Evolutionary conservation across 2,888 invertebrate genomes (phyloP).

Genomic region (Drosophila suboccidentalis): DNA sequence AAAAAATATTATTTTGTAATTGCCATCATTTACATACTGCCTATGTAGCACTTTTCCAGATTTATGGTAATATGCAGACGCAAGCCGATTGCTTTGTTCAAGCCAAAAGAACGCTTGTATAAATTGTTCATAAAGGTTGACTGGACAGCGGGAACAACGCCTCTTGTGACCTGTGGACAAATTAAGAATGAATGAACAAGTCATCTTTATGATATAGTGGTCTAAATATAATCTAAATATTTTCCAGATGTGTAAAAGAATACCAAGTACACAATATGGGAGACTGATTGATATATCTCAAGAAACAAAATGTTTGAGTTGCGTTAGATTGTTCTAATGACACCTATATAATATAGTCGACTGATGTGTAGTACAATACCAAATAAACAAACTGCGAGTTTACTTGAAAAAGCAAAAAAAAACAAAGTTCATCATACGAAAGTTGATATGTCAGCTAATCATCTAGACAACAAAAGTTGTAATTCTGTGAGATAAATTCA

Average conservation of each 20-base stretch:
- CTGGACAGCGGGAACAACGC: neutral
- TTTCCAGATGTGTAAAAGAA: no score
- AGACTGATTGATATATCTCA: no score
- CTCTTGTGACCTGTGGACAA: constrained; percentile 10
- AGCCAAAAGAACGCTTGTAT: constrained; percentile 74
- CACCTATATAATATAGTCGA: neutral
- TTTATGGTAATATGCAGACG: constrained; percentile 83
- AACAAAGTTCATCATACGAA: no score
- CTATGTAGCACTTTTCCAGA: constrained; percentile 77
- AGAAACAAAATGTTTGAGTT: no score
- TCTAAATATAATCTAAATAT: neutral
- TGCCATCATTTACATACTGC: constrained; percentile 65
- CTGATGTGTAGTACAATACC: neutral
- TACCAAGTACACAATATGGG: no score
- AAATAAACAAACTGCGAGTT: no score
- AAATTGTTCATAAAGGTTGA: constrained; percentile 51
- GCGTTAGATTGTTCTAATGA: no score
- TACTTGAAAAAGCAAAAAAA: no score
- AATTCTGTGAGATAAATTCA: no score
- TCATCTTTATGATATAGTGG: no score
- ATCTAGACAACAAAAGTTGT: no score
- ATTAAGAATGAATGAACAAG: neutral
- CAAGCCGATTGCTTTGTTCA: constrained; percentile 65
- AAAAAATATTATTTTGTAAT: neutral
- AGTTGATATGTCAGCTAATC: no score